phyloP scores from a whole-genome alignment of 1,140 invertebrate species.

The Schlechtendalia chinensis region DNA sequence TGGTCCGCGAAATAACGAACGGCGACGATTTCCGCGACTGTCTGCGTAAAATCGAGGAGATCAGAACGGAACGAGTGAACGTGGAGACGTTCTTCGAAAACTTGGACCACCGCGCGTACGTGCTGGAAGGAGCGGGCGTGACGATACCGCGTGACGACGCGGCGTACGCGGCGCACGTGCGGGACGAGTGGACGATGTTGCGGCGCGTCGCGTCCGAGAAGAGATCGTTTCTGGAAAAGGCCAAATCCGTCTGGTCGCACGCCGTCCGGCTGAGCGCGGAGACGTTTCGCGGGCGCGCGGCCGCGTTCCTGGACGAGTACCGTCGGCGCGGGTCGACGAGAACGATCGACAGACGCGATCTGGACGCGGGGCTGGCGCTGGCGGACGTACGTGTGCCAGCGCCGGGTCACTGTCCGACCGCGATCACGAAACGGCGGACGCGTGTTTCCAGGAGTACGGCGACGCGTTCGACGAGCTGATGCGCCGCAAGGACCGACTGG shows the following conservation, averaged over 20 bases:
- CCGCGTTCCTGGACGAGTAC: slow-evolving; percentile 14
- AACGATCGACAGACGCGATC: background rate
- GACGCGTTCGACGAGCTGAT: background rate
- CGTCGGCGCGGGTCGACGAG: background rate
- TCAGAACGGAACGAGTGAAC: slow-evolving; percentile 18
- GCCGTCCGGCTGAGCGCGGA: background rate
- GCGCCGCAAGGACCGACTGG: background rate
- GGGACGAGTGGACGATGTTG: slow-evolving; percentile 14
- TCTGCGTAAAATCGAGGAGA: slow-evolving; percentile 28
- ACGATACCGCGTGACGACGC: background rate
- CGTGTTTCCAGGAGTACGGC: slow-evolving; percentile 2
- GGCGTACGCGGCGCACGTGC: background rate
- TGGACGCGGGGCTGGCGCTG: slow-evolving; percentile 2
- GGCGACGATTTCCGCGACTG: background rate
- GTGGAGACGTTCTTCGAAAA: slow-evolving; percentile 35
- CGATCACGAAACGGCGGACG: too few species aligned
- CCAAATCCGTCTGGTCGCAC: background rate
- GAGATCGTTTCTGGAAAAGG: slow-evolving; percentile 9
- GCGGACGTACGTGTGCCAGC: slow-evolving; percentile 32
- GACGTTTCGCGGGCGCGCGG: background rate
- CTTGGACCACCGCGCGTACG: slow-evolving; percentile 12
- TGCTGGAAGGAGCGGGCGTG: slow-evolving; percentile 20
- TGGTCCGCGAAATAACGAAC: background rate
- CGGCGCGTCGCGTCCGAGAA: slow-evolving; percentile 22
- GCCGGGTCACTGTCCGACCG: too few species aligned